Evolutionary conservation across 2,113 vertebrate genomes (phyloP), one percentile per base, ranked within the genome.

Genomic region (Cygnus atratus): DNA sequence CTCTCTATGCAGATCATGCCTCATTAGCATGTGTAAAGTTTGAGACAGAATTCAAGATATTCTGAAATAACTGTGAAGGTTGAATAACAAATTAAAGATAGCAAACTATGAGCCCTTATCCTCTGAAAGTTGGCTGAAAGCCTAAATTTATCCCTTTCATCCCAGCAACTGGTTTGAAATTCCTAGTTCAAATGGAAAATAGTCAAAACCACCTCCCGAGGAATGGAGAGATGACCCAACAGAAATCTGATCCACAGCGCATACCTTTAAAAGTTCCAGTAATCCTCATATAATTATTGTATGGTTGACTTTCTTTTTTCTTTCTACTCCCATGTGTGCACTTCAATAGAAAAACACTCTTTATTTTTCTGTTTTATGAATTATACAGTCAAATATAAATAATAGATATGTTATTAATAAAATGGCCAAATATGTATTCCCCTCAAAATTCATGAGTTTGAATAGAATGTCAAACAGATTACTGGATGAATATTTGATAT

Each of bases 401-500:
- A 95, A 97, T 96, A n/a, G 46, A 94, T 66, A 13, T 13, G 52
- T 73, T 75, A 81, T 94, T 97, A 94, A 97, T 81, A 67, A 95
- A 84, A 90, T 7, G 83, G 74, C 66, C 87, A 87, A 87, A 91
- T 55, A 61, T 1, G 35, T 66, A 39, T 83, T 83, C 83, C 83
- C 87, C 70, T 81, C 83, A 16, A 78, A 95, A 89, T 22, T 62
- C 80, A n/a, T 31, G 85, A 70, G 57, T 93, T 95, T 29, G 85
- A 67, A 61, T 8, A 61, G 90, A 93, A 94, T 93, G 87, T 80
- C 96, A 87, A 93, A 80, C 63, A 59, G 83, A 85, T 93, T 68
- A 75, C 54, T 19, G 39, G 86, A 96, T 97, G 90, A 95, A 96
- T 93, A 81, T 89, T 95, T 97, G 85, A 95, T 95, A 79, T 68